phyloP scores from a whole-genome alignment of 1,140 invertebrate genomes.

The Apis florea region DNA sequence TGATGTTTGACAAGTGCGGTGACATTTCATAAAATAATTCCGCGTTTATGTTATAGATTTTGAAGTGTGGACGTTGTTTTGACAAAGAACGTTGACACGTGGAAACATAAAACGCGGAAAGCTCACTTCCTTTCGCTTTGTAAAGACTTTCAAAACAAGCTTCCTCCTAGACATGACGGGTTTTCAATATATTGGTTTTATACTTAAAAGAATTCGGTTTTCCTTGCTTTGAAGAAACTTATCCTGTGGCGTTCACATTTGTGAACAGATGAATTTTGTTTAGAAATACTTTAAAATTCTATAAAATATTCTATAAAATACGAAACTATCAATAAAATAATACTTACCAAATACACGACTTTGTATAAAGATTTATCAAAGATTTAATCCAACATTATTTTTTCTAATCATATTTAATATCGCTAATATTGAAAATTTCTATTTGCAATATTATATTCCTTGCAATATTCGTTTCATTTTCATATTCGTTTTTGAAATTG shows the following conservation, averaged over 20 bases:
- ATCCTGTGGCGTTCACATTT: neutral
- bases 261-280: neutral
- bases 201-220: neutral
- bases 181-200: neutral
- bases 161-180: neutral
- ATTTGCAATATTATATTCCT: neutral
- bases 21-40: neutral
- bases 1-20: neutral
- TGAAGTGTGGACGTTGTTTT: neutral
- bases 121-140: neutral
- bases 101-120: neutral
- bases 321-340: no score
- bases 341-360: no score
- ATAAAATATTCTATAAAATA: neutral
- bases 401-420: neutral
- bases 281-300: neutral
- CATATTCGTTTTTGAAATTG: neutral
- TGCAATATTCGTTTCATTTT: conserved; percentile 7
- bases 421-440: neutral
- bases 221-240: neutral
- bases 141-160: neutral
- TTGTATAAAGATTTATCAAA: no score
- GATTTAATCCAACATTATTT: no score
- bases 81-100: neutral
- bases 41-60: neutral